phyloP scores from a whole-genome alignment of 2,888 invertebrate species.

The Dexiosoma caninum region DNA sequence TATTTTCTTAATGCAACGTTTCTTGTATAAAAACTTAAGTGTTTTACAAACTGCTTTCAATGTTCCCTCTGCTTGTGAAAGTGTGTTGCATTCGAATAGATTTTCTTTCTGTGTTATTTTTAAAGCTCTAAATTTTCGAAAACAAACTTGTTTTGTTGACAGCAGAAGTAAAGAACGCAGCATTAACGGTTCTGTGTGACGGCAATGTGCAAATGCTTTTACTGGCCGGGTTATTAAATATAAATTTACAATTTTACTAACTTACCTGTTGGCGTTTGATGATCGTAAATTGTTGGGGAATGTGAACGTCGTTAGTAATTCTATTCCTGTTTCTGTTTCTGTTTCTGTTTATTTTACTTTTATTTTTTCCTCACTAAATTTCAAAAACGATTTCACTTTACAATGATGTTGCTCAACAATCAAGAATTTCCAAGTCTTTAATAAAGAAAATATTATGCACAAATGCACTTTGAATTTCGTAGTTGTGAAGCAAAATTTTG shows the following conservation, averaged over 20 bases:
- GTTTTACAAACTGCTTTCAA: too few species aligned
- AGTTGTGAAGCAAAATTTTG: not conserved
- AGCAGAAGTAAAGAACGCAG: constrained; percentile 2
- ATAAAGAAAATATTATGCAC: not conserved
- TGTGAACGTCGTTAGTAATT: not conserved
- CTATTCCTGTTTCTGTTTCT: not conserved
- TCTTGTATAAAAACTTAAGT: too few species aligned
- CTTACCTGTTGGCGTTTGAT: constrained; percentile 27
- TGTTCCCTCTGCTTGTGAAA: not conserved
- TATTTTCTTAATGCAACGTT: too few species aligned
- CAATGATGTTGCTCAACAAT: not conserved
- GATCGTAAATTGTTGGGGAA: constrained; percentile 7
- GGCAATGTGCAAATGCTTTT: not conserved
- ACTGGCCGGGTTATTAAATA: not conserved
- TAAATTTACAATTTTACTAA: not conserved
- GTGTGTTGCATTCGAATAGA: not conserved
- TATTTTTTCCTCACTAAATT: not conserved
- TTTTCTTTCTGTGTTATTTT: not conserved
- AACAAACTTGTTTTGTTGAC: constrained; percentile 25
- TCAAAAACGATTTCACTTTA: not conserved
- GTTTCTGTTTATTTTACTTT: not conserved
- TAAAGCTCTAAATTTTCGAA: not conserved
- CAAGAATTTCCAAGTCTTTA: not conserved
- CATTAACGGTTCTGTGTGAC: constrained; percentile 13
- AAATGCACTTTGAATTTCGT: not conserved